Evolutionary conservation across 2,888 invertebrate species (phyloP).

Genomic region (Polyommatus iphigenia): DNA sequence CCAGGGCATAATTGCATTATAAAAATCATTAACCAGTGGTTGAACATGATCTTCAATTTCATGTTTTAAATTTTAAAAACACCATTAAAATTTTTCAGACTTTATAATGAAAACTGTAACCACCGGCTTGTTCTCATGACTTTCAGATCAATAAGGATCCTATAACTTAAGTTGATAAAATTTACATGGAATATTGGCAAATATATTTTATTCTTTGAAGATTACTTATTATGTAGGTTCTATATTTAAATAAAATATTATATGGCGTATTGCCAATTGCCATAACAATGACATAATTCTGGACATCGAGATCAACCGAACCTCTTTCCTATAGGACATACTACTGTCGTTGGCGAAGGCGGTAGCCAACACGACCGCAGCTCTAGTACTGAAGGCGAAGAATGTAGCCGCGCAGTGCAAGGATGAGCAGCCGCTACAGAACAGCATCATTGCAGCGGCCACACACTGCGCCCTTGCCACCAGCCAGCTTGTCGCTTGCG

Average conservation of each 20-base stretch:
- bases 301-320: not conserved
- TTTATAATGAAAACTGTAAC: not conserved
- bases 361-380: constrained; percentile 98
- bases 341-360: constrained; percentile 96
- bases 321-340: constrained; percentile 83
- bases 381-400: constrained; percentile 96
- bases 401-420: constrained; percentile 95
- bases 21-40: too few relatives aligned
- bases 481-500: constrained; percentile 97
- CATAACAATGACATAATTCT: not conserved
- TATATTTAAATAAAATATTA: too few relatives aligned
- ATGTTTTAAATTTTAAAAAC: too few relatives aligned
- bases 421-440: constrained; percentile 90
- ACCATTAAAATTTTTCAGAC: not conserved
- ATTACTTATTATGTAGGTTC: too few relatives aligned
- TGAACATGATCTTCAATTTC: too few relatives aligned
- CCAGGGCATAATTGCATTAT: not conserved
- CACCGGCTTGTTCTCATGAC: not conserved
- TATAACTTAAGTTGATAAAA: not conserved
- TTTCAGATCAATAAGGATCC: not conserved
- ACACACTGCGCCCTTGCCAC: constrained; percentile 98
- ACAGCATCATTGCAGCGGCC: constrained; percentile 95
- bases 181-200: not conserved
- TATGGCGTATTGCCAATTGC: too few relatives aligned
- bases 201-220: not conserved